These are phyloP conservation scores for Uloborus plumipes DNA, from an alignment of 2,888 invertebrate genomes.

Conservation along the genomic window DNA sequence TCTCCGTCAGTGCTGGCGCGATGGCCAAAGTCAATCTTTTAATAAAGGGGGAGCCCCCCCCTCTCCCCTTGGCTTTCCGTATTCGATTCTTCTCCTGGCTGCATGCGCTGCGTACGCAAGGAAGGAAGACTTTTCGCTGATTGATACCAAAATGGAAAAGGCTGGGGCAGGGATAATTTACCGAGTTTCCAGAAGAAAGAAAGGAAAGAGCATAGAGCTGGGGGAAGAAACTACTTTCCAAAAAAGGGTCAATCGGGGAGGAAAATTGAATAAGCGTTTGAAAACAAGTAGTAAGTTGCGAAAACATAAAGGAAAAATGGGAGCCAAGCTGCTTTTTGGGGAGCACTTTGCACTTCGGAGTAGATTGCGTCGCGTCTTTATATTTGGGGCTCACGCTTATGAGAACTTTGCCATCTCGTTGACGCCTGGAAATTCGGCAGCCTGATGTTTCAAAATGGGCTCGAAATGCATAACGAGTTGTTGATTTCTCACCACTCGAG, in stretches of 20 bases:
- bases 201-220: background rate
- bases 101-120: constrained; percentile 20
- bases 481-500: too few relatives aligned
- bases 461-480: too few relatives aligned
- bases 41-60: constrained; percentile 46
- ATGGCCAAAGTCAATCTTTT: constrained; percentile 61
- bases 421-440: too few relatives aligned
- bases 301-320: constrained; percentile 33
- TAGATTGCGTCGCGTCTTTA: constrained; percentile 4
- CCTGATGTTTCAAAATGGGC: too few relatives aligned
- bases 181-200: constrained; percentile 24
- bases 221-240: constrained; percentile 15
- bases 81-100: constrained; percentile 25
- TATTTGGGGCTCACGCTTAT: too few relatives aligned
- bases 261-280: constrained; percentile 57
- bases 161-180: constrained; percentile 41
- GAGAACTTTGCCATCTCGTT: too few relatives aligned
- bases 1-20: constrained; percentile 35
- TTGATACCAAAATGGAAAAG: constrained; percentile 51
- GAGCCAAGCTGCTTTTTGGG: background rate
- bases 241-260: constrained; percentile 19
- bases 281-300: constrained; percentile 40
- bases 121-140: constrained; percentile 50
- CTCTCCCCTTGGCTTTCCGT: constrained; percentile 26
- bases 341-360: constrained; percentile 43